Evolutionary conservation across 64 coral and sea anemone genomes (phyloP).

Genomic region (Anthopleura sola): DNA sequence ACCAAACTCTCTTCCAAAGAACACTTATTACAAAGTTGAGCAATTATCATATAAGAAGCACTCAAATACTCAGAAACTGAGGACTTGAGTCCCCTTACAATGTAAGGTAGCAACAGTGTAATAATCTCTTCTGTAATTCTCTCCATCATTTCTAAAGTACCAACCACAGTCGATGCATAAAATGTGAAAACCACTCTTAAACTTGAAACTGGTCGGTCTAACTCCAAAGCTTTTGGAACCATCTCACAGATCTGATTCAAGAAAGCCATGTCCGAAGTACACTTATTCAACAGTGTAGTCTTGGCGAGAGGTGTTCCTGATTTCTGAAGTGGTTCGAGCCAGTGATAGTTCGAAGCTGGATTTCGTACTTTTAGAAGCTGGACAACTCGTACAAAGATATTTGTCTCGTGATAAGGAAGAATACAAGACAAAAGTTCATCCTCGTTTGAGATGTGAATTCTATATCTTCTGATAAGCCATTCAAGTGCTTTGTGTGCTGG

Average conservation of each 20-base stretch:
- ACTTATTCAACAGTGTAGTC: constrained; percentile 75
- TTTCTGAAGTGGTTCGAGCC: constrained; percentile 80
- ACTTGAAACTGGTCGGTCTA: constrained; percentile 51
- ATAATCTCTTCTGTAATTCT: constrained; percentile 76
- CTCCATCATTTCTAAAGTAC: constrained; percentile 66
- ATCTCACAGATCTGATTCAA: constrained; percentile 75
- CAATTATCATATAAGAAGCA: constrained; percentile 96
- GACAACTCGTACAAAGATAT: constrained; percentile 83
- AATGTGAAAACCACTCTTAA: constrained; percentile 81
- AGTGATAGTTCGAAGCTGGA: constrained; percentile 75
- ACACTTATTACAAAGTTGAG: constrained; percentile 81
- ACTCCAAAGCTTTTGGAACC: constrained; percentile 38
- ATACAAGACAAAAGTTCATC: constrained; percentile 69
- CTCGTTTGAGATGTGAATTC: constrained; percentile 71
- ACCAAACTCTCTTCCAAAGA: constrained; percentile 61
- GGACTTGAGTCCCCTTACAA: constrained; percentile 79
- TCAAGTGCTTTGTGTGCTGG: constrained; percentile 91
- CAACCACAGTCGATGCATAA: constrained; percentile 91
- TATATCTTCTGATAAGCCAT: constrained; percentile 90
- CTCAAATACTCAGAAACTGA: constrained; percentile 47
- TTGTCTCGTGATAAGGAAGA: constrained; percentile 93
- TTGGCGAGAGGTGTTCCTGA: constrained; percentile 68
- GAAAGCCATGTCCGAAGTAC: constrained; percentile 67
- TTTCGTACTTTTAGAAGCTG: constrained; percentile 73
- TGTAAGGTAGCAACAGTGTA: constrained; percentile 51